These are phyloP conservation scores for Lasioglossum albipes DNA, from an alignment of 1,140 invertebrate genomes.

Conservation along the genomic window DNA sequence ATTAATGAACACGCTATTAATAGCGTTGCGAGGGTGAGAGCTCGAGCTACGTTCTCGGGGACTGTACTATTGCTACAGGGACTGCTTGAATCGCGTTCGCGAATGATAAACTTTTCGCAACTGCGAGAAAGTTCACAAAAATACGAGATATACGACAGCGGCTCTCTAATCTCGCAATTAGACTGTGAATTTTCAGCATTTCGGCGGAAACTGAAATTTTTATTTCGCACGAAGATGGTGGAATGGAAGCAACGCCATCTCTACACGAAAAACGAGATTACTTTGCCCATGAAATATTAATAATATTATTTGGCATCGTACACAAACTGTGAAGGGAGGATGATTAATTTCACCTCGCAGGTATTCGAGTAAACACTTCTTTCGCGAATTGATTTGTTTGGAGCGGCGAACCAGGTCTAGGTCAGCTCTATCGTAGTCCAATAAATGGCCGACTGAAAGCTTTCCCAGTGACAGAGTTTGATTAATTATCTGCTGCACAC, in stretches of 20 bases:
- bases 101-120: conserved; percentile 39
- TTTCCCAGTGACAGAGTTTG: neutral
- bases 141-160: neutral
- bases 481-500: neutral
- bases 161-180: neutral
- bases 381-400: neutral
- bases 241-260: no score
- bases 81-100: conserved; percentile 13
- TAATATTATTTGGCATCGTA: neutral
- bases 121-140: neutral
- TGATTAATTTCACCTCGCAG: neutral
- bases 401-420: neutral
- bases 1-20: conserved; percentile 79
- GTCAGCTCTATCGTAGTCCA: neutral
- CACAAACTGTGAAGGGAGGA: neutral
- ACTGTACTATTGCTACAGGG: neutral
- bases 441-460: neutral
- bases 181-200: no score
- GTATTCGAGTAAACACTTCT: conserved; percentile 3
- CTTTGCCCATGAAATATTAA: no score
- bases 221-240: no score
- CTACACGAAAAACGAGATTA: no score
- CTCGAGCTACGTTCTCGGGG: conserved; percentile 10
- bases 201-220: no score
- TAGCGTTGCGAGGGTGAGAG: conserved; percentile 63